A percentile compares a stretch with the other conserved stretches of the same genome.
Evolutionary conservation across 1,140 invertebrate species (phyloP).

Genomic region (Neuroterus valhalla): DNA sequence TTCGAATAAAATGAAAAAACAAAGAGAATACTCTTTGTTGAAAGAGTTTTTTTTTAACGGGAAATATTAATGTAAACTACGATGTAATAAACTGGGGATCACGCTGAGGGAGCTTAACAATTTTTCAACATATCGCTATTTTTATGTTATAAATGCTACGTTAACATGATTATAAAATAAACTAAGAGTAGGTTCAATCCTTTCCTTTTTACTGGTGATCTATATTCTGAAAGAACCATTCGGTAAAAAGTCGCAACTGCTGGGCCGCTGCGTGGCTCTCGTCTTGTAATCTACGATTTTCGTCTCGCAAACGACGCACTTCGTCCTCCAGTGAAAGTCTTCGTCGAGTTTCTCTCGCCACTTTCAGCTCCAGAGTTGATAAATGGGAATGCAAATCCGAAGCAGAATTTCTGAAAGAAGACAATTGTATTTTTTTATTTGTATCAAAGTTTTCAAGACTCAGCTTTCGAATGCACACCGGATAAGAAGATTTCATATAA

Average conservation of each 20-base stretch:
- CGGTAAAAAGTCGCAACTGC: slow-evolving; percentile 91
- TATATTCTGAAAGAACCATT: slow-evolving; percentile 94
- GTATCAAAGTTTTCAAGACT: too few relatives aligned
- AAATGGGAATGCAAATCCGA: slow-evolving; percentile 80
- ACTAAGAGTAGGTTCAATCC: not conserved
- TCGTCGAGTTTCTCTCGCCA: slow-evolving; percentile 79
- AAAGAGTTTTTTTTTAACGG: not conserved
- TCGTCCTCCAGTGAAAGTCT: slow-evolving; percentile 81
- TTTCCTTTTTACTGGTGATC: slow-evolving; percentile 79
- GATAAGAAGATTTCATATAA: too few relatives aligned
- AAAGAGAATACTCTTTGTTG: not conserved
- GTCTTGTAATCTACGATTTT: slow-evolving; percentile 90
- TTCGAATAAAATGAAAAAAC: not conserved
- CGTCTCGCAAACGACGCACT: slow-evolving; percentile 85
- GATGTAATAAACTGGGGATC: slow-evolving; percentile 41
- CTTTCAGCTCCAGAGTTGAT: slow-evolving; percentile 79
- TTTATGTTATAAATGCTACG: slow-evolving; percentile 35
- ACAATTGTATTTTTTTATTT: slow-evolving; percentile 35
- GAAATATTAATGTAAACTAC: slow-evolving; percentile 35
- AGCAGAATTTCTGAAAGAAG: slow-evolving; percentile 65
- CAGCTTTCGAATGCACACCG: too few relatives aligned
- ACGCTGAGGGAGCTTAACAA: slow-evolving; percentile 41
- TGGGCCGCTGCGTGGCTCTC: slow-evolving; percentile 92
- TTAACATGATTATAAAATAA: slow-evolving; percentile 13
- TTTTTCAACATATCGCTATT: slow-evolving; percentile 42